phyloP scores from a whole-genome alignment of 2,113 vertebrate genomes.

The Tetrao urogallus region DNA sequence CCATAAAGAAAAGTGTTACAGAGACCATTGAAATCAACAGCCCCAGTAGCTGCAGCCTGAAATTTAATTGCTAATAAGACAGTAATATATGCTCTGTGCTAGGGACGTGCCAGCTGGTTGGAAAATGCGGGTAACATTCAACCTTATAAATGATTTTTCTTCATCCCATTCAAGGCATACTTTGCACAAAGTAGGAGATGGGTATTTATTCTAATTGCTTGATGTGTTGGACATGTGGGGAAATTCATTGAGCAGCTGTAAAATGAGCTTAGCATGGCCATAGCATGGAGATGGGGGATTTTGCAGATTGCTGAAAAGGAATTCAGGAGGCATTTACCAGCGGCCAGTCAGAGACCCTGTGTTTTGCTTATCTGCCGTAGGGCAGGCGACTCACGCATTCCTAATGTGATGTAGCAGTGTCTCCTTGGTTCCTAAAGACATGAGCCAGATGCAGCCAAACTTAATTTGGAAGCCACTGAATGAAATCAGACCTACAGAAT shows the following conservation, averaged over 20 bases:
- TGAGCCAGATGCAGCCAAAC: background rate
- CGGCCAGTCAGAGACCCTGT: background rate
- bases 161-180: background rate
- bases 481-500: background rate
- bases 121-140: background rate
- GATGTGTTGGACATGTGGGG: background rate
- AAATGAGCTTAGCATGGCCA: background rate
- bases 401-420: background rate
- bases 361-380: background rate
- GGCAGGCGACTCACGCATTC: background rate
- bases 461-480: constrained; percentile 13
- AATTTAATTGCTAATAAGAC: constrained; percentile 2
- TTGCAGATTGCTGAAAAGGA: background rate
- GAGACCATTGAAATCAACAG: background rate
- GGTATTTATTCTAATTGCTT: background rate
- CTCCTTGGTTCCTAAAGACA: background rate
- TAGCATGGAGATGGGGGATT: background rate
- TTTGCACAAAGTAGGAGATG: background rate
- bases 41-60: background rate
- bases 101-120: background rate
- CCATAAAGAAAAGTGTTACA: background rate
- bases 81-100: background rate
- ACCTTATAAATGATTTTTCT: background rate
- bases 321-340: background rate
- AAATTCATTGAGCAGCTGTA: background rate